A percentile compares a stretch with the other conserved stretches of the same genome.
Evolutionary conservation across 2,888 invertebrate genomes (phyloP).

Genomic region (Parasteatoda lunata): DNA sequence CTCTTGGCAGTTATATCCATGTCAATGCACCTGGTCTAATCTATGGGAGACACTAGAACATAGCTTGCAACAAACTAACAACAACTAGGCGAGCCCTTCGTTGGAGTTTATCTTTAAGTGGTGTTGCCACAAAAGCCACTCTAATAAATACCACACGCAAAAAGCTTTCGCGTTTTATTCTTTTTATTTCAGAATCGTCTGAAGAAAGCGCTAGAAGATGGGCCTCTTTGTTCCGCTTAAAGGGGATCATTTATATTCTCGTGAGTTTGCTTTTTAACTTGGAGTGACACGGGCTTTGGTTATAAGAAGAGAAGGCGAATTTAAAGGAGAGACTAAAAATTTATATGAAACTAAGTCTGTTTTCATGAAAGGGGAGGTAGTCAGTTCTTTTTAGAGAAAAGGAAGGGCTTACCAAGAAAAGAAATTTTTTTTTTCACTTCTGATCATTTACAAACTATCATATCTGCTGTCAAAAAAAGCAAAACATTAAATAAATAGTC

Average conservation of each 20-base stretch:
- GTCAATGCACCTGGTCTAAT: constrained; percentile 20
- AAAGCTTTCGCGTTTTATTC: constrained; percentile 1
- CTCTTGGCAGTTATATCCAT: not conserved
- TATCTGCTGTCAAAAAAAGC: not conserved
- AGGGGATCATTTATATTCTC: constrained; percentile 59
- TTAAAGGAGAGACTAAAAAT: constrained; percentile 29
- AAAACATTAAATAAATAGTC: not conserved
- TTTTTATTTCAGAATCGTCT: not conserved
- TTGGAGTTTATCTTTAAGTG: constrained; percentile 34
- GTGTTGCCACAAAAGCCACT: constrained; percentile 39
- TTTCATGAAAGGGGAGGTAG: not conserved
- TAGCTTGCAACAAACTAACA: constrained; percentile 5
- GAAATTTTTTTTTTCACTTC: not conserved
- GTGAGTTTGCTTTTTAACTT: constrained; percentile 57
- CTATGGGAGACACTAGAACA: not conserved
- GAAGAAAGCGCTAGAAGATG: not conserved
- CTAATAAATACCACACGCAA: constrained; percentile 34
- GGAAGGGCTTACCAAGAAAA: not conserved
- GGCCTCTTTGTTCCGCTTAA: constrained; percentile 40
- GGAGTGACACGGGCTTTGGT: constrained; percentile 16
- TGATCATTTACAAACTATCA: not conserved
- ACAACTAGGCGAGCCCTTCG: not conserved
- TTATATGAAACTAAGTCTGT: constrained; percentile 30
- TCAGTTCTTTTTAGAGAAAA: not conserved
- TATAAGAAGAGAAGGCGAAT: not conserved